phyloP scores from a whole-genome alignment of 2,797 vertebrate species.

The Hephaestus fuliginosus region DNA sequence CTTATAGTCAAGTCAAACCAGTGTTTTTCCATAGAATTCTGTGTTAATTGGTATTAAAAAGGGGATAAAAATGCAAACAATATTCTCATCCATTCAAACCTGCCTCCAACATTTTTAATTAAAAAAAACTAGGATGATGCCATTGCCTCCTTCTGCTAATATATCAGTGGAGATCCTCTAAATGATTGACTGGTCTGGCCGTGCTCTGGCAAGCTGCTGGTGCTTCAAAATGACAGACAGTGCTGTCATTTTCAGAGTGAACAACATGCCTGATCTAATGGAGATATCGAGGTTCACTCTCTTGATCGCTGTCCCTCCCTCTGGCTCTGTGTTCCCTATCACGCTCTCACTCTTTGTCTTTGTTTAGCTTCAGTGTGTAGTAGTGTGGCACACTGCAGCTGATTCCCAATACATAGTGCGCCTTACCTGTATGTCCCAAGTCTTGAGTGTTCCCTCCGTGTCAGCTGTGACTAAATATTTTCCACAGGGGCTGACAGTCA shows the following conservation, averaged over 20 bases:
- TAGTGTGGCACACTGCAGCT: not conserved
- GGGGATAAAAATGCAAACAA: not conserved
- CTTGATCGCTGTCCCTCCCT: slow-evolving; percentile 39
- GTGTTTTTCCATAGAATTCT: slow-evolving; percentile 1
- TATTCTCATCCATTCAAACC: slow-evolving; percentile 9
- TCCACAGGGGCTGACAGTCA: slow-evolving; percentile 73
- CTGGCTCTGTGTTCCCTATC: slow-evolving; percentile 31
- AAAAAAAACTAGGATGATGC: not conserved
- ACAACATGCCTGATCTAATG: slow-evolving; percentile 47
- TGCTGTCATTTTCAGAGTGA: slow-evolving; percentile 48
- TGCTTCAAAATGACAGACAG: slow-evolving; percentile 45
- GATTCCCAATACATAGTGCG: not conserved
- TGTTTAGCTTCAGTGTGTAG: not conserved
- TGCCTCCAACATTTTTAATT: slow-evolving; percentile 21
- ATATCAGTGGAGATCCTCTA: slow-evolving; percentile 40
- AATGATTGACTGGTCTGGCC: slow-evolving; percentile 41
- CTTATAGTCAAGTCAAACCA: not conserved
- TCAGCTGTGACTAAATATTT: slow-evolving; percentile 83
- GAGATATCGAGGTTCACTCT: slow-evolving; percentile 38
- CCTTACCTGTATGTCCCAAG: slow-evolving; percentile 82
- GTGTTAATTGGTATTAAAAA: not conserved
- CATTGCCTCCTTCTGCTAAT: slow-evolving; percentile 29
- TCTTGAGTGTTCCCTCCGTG: slow-evolving; percentile 80
- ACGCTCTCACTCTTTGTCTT: slow-evolving; percentile 1
- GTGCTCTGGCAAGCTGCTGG: slow-evolving; percentile 23